Evolutionary conservation across 2,888 invertebrate genomes (phyloP), one percentile per base, ranked within the genome.

Genomic region (Cecidostiba fungosa): DNA sequence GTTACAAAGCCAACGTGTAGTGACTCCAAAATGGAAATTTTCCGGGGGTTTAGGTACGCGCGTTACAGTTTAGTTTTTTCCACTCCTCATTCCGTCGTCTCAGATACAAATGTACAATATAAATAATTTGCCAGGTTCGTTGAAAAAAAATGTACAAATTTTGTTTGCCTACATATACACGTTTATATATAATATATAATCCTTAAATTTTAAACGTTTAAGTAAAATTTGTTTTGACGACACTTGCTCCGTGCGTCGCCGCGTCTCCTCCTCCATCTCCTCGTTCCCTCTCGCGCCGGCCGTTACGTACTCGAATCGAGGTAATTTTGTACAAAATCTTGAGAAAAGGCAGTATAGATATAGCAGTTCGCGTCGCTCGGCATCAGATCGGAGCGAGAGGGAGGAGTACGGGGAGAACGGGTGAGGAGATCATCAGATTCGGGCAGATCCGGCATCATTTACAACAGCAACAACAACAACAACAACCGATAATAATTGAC

Each of bases 81-180:
- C 6, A 23, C 8, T n/a, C 8, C 54, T 59, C 50, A 50, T 50
- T 19, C 19, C 50, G 50, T 59, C 54, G 54, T 59, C n/a, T 66
- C 39, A 82, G 47, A 78, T 81, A 66, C 85, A 89, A 92, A 91
- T 92, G 89, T 92, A 92, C 91, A 92, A 92, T 93, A 92, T 93
- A 92, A 92, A 92, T 93, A 93, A 92, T 92, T 92, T 91, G 91
- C 90, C 90, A 88, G 88, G 87, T 87, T 89, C 87, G 12, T 70
- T 79, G 88, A 89, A 82, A 66, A n/a, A 85, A 66, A 91, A 92
- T 92, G 88, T 92, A 92, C 92, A 92, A 91, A 92, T 91, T 90
- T 89, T 82, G 74, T 69, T 19, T 29, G 19, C 39, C 54, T 59
- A 79, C 59, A 70, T 50, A 78, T 39, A 43, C 12, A 79, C 50